phyloP scores from a whole-genome alignment of 1,140 invertebrate species.

The Drosophila pruinosa region DNA sequence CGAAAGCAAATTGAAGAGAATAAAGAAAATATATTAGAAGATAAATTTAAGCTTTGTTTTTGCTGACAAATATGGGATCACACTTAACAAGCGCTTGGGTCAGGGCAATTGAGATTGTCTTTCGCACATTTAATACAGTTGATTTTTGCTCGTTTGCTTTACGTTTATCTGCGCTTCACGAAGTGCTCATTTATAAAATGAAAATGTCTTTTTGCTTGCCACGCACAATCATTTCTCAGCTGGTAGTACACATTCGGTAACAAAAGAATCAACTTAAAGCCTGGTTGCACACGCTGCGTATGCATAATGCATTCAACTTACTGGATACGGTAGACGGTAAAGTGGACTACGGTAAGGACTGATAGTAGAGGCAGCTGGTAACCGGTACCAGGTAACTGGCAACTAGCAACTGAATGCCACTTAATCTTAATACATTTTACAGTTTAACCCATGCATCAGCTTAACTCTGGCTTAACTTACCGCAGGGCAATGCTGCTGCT shows the following conservation, averaged over 20 bases:
- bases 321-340: not conserved
- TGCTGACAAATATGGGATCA: not conserved
- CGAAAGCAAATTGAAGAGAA: not conserved
- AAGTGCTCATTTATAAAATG: constrained; percentile 2
- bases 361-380: constrained; percentile 30
- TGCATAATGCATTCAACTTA: constrained; percentile 51
- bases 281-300: constrained; percentile 24
- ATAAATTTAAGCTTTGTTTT: not conserved
- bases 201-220: not conserved
- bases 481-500: constrained; percentile 41
- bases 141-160: not conserved
- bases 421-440: constrained; percentile 79
- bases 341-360: constrained; percentile 10
- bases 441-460: constrained; percentile 77
- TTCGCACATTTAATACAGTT: not conserved
- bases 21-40: not conserved
- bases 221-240: constrained; percentile 22
- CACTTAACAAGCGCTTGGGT: not conserved
- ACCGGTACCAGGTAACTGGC: not conserved
- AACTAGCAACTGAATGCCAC: constrained; percentile 56
- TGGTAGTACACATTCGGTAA: constrained; percentile 40
- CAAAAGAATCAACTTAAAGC: constrained; percentile 42
- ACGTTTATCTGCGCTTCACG: not conserved
- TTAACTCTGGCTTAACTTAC: constrained; percentile 69
- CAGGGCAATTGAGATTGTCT: not conserved